Evolutionary conservation across 1,140 invertebrate species (phyloP).

Genomic region (Bathynomus jamesi): DNA sequence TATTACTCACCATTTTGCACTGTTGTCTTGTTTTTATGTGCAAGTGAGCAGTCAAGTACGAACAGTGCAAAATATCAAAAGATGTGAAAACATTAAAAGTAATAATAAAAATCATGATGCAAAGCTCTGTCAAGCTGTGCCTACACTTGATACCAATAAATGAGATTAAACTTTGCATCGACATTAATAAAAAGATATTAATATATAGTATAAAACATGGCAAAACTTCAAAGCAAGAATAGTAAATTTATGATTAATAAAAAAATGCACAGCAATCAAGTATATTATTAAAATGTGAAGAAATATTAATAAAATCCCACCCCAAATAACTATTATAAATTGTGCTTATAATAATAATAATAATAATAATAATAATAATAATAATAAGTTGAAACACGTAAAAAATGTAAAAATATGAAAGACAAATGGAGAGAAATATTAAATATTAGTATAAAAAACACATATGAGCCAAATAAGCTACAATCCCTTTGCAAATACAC

Average conservation of each 20-base stretch:
- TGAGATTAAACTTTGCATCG: not conserved
- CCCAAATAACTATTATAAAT: conserved; percentile 10
- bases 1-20: not conserved
- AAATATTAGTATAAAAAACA: conserved; percentile 26
- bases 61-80: conserved; percentile 33
- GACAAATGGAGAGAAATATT: not conserved
- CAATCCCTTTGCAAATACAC: conserved; percentile 37
- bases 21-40: not conserved
- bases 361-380: conserved; percentile 3
- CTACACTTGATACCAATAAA: conserved; percentile 23
- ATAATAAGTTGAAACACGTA: not conserved
- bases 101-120: conserved; percentile 34
- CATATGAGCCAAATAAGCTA: conserved; percentile 37
- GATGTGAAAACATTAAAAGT: conserved; percentile 29
- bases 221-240: conserved; percentile 20
- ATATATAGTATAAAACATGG: conserved; percentile 11
- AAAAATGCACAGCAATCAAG: conserved; percentile 27
- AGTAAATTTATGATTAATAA: conserved; percentile 5
- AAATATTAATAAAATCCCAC: conserved; percentile 21
- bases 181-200: conserved; percentile 9
- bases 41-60: conserved; percentile 24
- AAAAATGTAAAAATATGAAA: not conserved
- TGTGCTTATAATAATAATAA: conserved; percentile 2
- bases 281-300: conserved; percentile 22
- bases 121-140: conserved; percentile 36